Conservation (phyloP, 2,113 vertebrate species). For the Heterotis niloticus region DNA sequence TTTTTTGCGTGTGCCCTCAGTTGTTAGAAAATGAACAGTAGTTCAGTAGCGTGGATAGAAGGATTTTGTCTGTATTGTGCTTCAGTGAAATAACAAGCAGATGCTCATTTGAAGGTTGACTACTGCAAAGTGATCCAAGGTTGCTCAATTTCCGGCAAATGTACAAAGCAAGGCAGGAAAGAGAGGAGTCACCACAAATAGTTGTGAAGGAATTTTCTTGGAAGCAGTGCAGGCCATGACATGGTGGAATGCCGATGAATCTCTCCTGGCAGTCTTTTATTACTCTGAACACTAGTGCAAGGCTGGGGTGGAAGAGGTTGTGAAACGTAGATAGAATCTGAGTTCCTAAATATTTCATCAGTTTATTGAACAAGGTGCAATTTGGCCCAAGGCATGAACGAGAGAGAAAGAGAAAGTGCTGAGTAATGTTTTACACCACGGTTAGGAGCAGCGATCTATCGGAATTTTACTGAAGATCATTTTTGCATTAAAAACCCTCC, state of each 20-base stretch:
- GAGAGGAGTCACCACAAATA: not conserved
- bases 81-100: not conserved
- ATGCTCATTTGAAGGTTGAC: slow-evolving; percentile 17
- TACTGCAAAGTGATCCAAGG: not conserved
- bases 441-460: not conserved
- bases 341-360: not conserved
- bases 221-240: not conserved
- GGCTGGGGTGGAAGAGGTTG: not conserved
- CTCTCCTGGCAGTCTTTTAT: not conserved
- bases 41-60: not conserved
- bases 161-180: not conserved
- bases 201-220: not conserved
- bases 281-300: not conserved
- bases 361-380: slow-evolving; percentile 12
- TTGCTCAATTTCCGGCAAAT: not conserved
- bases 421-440: not conserved
- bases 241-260: not conserved
- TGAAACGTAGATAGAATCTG: not conserved
- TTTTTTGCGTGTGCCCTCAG: not conserved
- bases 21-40: not conserved
- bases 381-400: not conserved
- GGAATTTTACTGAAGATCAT: not conserved
- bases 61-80: not conserved
- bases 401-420: not conserved
- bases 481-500: not conserved